phyloP scores from a whole-genome alignment of 2,797 vertebrate genomes.

The Muraenolepis orangiensis region DNA sequence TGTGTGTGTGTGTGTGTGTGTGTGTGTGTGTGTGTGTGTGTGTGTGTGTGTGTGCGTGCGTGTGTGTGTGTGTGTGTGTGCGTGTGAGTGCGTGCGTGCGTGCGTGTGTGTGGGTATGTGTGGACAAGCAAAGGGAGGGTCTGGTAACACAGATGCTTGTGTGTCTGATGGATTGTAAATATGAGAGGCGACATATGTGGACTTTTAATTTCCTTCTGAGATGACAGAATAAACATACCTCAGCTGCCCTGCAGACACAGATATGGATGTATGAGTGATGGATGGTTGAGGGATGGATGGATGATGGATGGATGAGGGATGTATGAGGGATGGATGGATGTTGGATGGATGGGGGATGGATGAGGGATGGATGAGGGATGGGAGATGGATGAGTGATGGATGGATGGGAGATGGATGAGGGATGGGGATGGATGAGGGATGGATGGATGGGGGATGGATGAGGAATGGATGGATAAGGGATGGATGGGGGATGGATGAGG shows the following conservation, averaged over 20 bases:
- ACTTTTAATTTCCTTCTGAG: background rate
- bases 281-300: background rate
- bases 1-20: background rate
- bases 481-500: background rate
- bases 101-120: constrained; percentile 9
- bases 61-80: background rate
- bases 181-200: background rate
- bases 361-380: background rate
- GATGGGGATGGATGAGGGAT: background rate
- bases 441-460: no score
- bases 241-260: background rate
- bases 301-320: no score
- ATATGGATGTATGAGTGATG: no score
- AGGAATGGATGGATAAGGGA: background rate
- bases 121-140: background rate
- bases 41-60: background rate
- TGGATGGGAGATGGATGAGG: no score
- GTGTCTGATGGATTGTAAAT: background rate
- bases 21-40: constrained; percentile 1
- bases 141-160: background rate
- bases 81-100: background rate
- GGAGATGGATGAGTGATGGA: background rate
- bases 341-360: no score
- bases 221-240: background rate
- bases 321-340: no score